Evolutionary conservation across 2,797 vertebrate genomes (phyloP).

Genomic region (Scomberomorus guttatus): DNA sequence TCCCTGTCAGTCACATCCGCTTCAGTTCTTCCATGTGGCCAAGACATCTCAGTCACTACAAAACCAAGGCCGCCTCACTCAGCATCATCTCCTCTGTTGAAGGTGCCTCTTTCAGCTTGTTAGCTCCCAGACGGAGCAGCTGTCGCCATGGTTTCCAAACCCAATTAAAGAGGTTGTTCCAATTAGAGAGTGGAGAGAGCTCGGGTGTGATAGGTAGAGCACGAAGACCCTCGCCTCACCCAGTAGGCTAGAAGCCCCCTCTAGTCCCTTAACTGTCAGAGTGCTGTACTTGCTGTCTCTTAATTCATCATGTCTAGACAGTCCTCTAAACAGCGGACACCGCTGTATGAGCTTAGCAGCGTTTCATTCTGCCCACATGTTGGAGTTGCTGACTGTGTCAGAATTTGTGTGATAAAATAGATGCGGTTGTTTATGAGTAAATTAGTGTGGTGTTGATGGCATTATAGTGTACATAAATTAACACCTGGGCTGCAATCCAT

Average conservation of each 20-base stretch:
- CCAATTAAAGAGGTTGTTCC: slow-evolving; percentile 69
- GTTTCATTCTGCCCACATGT: slow-evolving; percentile 34
- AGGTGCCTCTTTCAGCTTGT: slow-evolving; percentile 64
- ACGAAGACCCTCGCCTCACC: slow-evolving; percentile 36
- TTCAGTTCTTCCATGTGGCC: neutral
- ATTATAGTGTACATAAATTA: slow-evolving; percentile 16
- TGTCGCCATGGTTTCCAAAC: slow-evolving; percentile 71
- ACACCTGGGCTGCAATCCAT: slow-evolving; percentile 11
- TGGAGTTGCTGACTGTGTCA: slow-evolving; percentile 3
- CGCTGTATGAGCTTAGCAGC: slow-evolving; percentile 1
- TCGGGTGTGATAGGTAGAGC: slow-evolving; percentile 41
- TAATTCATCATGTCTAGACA: slow-evolving; percentile 41
- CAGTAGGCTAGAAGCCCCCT: slow-evolving; percentile 7
- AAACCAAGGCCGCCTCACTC: slow-evolving; percentile 19
- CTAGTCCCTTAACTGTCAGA: slow-evolving; percentile 24
- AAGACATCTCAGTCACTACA: slow-evolving; percentile 24
- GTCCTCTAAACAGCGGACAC: slow-evolving; percentile 14
- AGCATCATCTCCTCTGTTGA: slow-evolving; percentile 29
- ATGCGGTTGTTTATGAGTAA: slow-evolving; percentile 1
- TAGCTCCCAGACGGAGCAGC: slow-evolving; percentile 51
- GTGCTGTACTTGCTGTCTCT: slow-evolving; percentile 15
- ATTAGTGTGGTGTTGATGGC: neutral
- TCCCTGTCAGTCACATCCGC: slow-evolving; percentile 8
- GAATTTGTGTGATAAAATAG: neutral
- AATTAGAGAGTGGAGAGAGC: slow-evolving; percentile 59